A percentile compares a stretch with the other conserved stretches of the same genome.
These are phyloP conservation scores for Eretmocerus hayati DNA, from an alignment of 2,888 invertebrate genomes.

Conservation along the genomic window DNA sequence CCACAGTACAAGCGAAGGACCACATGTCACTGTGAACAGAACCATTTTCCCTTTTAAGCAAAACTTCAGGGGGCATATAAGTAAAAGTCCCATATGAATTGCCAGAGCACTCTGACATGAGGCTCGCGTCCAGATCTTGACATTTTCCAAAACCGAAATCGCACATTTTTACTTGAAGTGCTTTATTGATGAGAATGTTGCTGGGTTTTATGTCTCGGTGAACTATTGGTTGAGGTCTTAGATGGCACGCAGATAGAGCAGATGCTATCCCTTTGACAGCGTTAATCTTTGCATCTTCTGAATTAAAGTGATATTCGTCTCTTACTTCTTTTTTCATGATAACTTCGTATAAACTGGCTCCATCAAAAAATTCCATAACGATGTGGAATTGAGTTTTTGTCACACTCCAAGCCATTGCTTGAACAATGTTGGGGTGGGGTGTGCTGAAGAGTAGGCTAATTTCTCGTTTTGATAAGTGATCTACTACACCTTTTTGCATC, in stretches of 20 bases:
- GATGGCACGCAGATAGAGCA: not conserved
- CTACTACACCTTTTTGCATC: not conserved
- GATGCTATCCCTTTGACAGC: not conserved
- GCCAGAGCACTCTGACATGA: not conserved
- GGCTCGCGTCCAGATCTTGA: not conserved
- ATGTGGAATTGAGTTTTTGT: not conserved
- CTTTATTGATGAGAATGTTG: not conserved
- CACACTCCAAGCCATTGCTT: not conserved
- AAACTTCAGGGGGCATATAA: slow-evolving; percentile 2
- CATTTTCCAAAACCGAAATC: not conserved
- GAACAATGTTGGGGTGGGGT: not conserved
- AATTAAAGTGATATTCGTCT: not conserved
- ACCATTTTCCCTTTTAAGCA: not conserved
- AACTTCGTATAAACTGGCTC: not conserved
- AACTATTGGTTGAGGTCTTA: not conserved
- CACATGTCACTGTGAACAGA: no score
- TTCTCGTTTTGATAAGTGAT: not conserved
- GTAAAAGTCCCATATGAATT: not conserved
- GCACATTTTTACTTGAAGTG: not conserved
- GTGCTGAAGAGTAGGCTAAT: not conserved
- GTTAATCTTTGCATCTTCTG: not conserved
- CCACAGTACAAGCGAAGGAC: no score
- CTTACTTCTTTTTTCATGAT: not conserved
- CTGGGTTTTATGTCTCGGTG: slow-evolving; percentile 1
- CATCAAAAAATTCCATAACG: slow-evolving; percentile 1